Evolutionary conservation across 2,113 vertebrate genomes (phyloP).

Genomic region (Misgurnus mizolepis): DNA sequence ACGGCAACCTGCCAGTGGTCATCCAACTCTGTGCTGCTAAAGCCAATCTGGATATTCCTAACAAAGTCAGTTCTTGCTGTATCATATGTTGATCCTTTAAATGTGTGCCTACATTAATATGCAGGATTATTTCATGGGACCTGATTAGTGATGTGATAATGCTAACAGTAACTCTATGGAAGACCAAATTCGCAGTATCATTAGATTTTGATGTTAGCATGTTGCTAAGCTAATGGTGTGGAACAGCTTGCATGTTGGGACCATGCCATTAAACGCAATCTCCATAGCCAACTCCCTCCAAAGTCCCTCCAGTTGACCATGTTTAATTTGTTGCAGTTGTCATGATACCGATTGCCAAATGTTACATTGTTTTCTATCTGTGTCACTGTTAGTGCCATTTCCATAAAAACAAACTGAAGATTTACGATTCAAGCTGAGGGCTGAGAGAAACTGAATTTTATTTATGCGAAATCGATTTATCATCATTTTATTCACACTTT

Average conservation of each 20-base stretch:
- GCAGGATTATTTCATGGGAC: no score
- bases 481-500: not conserved
- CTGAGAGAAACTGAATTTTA: constrained; percentile 16
- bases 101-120: not conserved
- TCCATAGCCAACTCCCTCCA: no score
- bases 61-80: constrained; percentile 79
- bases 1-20: constrained; percentile 88
- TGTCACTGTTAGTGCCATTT: constrained; percentile 35
- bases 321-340: not conserved
- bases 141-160: no score
- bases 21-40: constrained; percentile 81
- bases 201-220: no score
- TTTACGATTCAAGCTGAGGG: constrained; percentile 10
- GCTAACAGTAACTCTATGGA: no score
- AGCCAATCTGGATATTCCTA: constrained; percentile 85
- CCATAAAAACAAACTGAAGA: constrained; percentile 36
- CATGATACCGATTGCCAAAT: not conserved
- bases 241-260: no score
- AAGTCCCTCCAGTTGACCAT: not conserved
- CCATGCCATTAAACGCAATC: no score
- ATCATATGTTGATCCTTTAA: not conserved
- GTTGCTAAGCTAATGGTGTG: no score
- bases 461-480: constrained; percentile 24
- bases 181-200: no score
- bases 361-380: not conserved